Evolutionary conservation across 2,113 vertebrate species (phyloP).

Genomic region (Cyanoderma ruficeps): DNA sequence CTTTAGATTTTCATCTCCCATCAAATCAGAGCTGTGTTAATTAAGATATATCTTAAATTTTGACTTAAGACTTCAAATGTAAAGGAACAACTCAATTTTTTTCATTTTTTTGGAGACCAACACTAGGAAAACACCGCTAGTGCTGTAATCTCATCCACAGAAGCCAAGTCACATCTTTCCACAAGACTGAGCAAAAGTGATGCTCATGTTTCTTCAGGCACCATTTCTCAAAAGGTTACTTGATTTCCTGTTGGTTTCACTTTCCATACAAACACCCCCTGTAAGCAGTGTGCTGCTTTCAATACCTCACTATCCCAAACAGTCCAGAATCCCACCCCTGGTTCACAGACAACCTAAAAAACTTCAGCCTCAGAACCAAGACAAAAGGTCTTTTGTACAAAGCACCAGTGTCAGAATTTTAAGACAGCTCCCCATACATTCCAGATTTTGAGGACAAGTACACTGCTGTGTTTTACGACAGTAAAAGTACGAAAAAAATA

Average conservation of each 20-base stretch:
- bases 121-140: background rate
- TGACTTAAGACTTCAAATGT: background rate
- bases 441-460: background rate
- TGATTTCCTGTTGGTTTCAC: background rate
- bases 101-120: background rate
- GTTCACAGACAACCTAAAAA: background rate
- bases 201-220: background rate
- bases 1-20: background rate
- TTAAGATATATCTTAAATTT: background rate
- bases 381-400: background rate
- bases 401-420: background rate
- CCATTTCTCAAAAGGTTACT: background rate
- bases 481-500: background rate
- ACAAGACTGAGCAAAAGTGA: background rate
- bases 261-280: background rate
- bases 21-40: background rate
- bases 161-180: background rate
- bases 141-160: background rate
- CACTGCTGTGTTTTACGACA: background rate
- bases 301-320: background rate
- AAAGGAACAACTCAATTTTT: background rate
- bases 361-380: background rate
- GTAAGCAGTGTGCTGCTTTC: background rate
- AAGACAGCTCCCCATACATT: background rate
- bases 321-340: background rate